Conservation (phyloP, 2,888 invertebrate species). For the Xestoiulus laeticollis region DNA sequence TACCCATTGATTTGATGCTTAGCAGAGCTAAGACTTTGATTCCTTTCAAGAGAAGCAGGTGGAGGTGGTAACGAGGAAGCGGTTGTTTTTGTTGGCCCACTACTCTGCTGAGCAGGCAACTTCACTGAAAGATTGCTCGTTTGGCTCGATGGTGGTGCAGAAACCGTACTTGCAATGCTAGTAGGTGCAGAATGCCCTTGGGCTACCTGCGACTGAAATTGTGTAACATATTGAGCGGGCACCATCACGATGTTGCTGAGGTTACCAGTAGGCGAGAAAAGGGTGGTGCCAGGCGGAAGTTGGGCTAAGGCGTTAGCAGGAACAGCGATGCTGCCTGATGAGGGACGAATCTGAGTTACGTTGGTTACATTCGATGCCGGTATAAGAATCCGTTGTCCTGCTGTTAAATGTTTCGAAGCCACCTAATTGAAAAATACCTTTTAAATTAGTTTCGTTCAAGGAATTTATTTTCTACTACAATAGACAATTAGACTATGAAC, state of each 20-base stretch:
- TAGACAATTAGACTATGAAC: neutral
- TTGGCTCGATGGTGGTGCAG: neutral
- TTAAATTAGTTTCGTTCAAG: neutral
- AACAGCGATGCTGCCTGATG: slow-evolving; percentile 62
- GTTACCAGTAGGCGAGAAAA: slow-evolving; percentile 63
- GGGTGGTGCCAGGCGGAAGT: slow-evolving; percentile 62
- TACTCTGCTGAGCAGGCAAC: slow-evolving; percentile 4
- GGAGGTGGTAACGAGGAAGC: slow-evolving; percentile 33
- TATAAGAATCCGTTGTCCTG: slow-evolving; percentile 56
- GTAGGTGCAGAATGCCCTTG: slow-evolving; percentile 37
- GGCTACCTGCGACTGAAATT: slow-evolving; percentile 58
- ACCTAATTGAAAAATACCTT: slow-evolving; percentile 56
- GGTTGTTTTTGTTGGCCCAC: neutral
- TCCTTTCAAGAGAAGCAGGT: neutral
- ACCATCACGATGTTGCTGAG: slow-evolving; percentile 70
- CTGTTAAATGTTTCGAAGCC: slow-evolving; percentile 55
- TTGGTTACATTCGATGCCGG: slow-evolving; percentile 58
- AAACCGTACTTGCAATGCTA: slow-evolving; percentile 19
- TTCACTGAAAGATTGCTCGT: neutral
- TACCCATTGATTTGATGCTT: slow-evolving; percentile 46
- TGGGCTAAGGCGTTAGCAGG: slow-evolving; percentile 61
- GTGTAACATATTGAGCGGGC: slow-evolving; percentile 70
- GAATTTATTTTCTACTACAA: neutral
- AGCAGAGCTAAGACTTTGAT: neutral
- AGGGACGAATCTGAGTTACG: slow-evolving; percentile 61